phyloP scores from a whole-genome alignment of 2,797 vertebrate species.

The Garrulus glandarius region DNA sequence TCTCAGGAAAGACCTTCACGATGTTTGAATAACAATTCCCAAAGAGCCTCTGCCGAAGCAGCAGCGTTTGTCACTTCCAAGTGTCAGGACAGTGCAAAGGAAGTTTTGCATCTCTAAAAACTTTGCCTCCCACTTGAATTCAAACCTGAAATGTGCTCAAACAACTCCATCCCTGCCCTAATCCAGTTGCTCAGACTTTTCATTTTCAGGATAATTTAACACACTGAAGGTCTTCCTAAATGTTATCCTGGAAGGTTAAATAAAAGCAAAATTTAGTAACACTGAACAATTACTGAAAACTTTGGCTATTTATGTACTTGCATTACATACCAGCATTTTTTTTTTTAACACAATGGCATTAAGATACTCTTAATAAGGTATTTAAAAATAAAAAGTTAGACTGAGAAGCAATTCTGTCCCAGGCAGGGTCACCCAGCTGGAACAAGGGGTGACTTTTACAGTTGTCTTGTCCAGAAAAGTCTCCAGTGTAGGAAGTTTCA shows the following conservation, averaged over 20 bases:
- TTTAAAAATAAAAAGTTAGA: not conserved
- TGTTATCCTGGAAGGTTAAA: constrained; percentile 47
- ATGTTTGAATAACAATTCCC: not conserved
- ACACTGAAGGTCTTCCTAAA: constrained; percentile 56
- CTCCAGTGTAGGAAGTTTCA: not conserved
- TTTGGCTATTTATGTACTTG: constrained; percentile 60
- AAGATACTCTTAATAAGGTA: constrained; percentile 41
- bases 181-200: not conserved
- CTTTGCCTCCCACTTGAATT: not conserved
- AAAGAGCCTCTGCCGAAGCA: not conserved
- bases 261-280: constrained; percentile 54
- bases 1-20: constrained; percentile 58
- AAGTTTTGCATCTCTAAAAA: not conserved
- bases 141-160: constrained; percentile 1
- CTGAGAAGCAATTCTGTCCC: constrained; percentile 27
- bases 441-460: not conserved
- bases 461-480: not conserved
- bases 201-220: not conserved
- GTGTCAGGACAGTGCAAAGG: not conserved
- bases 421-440: not conserved
- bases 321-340: constrained; percentile 41
- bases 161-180: not conserved
- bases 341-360: constrained; percentile 41
- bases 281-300: constrained; percentile 59
- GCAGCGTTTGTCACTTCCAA: not conserved